Percentiles rank a stretch among this genome's conserved stretches.
These are phyloP conservation scores for Indicator maculatus DNA, from an alignment of 2,113 vertebrate genomes.

Conservation along the genomic window DNA sequence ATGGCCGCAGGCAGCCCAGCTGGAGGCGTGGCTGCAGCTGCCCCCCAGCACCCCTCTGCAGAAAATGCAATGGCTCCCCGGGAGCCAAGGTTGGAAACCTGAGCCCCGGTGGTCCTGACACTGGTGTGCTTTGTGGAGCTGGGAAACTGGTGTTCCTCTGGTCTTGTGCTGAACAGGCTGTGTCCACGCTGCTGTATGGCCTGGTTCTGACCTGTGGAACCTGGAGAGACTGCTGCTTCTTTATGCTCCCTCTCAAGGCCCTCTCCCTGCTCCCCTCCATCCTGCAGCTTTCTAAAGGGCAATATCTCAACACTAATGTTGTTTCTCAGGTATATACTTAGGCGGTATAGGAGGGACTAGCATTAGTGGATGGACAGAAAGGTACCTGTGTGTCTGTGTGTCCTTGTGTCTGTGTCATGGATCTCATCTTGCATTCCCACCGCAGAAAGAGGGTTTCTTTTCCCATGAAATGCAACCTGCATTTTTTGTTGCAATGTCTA, in stretches of 20 bases:
- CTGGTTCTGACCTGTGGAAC: constrained; percentile 56
- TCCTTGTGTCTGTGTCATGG: not conserved
- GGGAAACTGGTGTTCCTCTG: constrained; percentile 42
- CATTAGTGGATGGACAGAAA: constrained; percentile 55
- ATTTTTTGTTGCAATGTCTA: not conserved
- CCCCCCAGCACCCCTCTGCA: constrained; percentile 62
- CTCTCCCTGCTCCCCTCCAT: constrained; percentile 32
- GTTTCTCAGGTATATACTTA: constrained; percentile 82
- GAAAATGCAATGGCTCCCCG: constrained; percentile 43
- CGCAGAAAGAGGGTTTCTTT: not conserved
- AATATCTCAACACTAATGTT: constrained; percentile 86
- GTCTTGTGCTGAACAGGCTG: constrained; percentile 36
- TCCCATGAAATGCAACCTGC: not conserved
- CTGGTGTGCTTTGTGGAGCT: constrained; percentile 39
- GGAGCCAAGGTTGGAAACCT: constrained; percentile 37
- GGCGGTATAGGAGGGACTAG: constrained; percentile 62
- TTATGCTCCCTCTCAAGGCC: constrained; percentile 24
- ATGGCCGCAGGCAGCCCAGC: constrained; percentile 83
- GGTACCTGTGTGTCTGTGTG: constrained; percentile 14
- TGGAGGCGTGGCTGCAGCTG: constrained; percentile 67
- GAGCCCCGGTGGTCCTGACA: constrained; percentile 27
- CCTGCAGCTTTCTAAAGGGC: constrained; percentile 76
- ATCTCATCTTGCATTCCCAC: not conserved
- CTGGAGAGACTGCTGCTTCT: constrained; percentile 65
- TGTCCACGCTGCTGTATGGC: constrained; percentile 13